A percentile compares a stretch with the other conserved stretches of the same genome.
Conservation (phyloP, 2,113 vertebrate species). For the Nannobrachium achirus region DNA sequence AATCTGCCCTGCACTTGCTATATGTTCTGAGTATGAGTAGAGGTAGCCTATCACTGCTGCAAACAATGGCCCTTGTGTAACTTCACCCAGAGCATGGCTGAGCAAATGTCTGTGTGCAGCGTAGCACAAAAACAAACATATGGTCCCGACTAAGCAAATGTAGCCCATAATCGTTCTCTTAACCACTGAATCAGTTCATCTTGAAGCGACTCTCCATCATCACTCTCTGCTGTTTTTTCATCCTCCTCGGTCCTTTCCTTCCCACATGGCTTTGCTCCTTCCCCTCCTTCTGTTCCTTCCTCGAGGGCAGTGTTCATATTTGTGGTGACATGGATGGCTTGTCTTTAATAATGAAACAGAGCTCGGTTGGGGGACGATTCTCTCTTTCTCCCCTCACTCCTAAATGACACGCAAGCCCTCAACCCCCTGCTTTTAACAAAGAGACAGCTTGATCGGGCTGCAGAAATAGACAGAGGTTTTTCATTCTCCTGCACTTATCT, state of each 20-base stretch:
- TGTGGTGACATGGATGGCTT: slow-evolving; percentile 43
- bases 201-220: slow-evolving; percentile 6
- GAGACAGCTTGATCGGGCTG: not conserved
- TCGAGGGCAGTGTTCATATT: slow-evolving; percentile 37
- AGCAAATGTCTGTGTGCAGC: not conserved
- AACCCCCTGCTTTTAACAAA: not conserved
- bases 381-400: slow-evolving; percentile 31
- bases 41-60: too few species aligned
- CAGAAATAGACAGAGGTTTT: slow-evolving; percentile 33
- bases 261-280: slow-evolving; percentile 2
- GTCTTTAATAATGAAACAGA: slow-evolving; percentile 51
- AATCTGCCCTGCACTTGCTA: too few species aligned
- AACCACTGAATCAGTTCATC: not conserved
- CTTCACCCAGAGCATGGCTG: too few species aligned
- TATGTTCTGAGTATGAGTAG: too few species aligned
- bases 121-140: not conserved
- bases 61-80: too few species aligned
- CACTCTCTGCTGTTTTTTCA: not conserved
- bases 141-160: not conserved
- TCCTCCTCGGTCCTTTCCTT: slow-evolving; percentile 5
- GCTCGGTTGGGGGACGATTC: slow-evolving; percentile 39
- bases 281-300: not conserved
- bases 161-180: not conserved
- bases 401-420: slow-evolving; percentile 31
- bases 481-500: slow-evolving; percentile 11